These are phyloP conservation scores for Steinernema khuongi DNA, from an alignment of 1,140 invertebrate genomes.

Conservation along the genomic window DNA sequence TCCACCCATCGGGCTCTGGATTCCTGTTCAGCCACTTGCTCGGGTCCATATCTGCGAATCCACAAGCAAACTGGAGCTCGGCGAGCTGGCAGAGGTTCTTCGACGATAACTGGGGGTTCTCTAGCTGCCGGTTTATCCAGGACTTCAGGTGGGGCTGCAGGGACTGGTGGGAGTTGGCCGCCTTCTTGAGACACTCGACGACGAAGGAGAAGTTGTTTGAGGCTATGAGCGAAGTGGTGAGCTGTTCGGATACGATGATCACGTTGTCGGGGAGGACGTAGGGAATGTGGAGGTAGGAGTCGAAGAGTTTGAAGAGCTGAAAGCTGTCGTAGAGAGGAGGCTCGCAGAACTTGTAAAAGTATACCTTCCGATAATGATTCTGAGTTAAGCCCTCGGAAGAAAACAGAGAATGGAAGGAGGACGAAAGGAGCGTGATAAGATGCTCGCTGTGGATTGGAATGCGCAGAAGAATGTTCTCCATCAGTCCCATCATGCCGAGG, in stretches of 20 bases:
- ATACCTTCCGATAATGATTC: neutral
- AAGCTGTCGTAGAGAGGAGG: neutral
- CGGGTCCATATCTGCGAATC: neutral
- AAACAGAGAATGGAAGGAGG: neutral
- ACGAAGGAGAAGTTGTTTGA: neutral
- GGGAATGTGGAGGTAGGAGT: neutral
- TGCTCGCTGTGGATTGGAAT: neutral
- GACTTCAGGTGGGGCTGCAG: neutral
- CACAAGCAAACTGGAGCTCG: neutral
- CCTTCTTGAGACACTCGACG: neutral
- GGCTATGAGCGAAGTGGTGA: neutral
- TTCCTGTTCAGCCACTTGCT: neutral
- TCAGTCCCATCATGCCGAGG: neutral
- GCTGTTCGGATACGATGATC: neutral
- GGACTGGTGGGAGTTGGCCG: neutral
- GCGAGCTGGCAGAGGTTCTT: neutral
- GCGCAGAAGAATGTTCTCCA: neutral
- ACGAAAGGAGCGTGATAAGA: neutral
- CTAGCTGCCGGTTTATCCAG: neutral
- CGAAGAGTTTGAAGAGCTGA: neutral
- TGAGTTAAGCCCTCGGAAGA: neutral
- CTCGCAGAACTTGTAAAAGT: neutral
- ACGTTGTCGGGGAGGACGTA: neutral
- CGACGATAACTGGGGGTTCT: neutral
- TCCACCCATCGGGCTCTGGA: neutral